These are phyloP conservation scores for Dorcus hopei DNA, from an alignment of 2,888 invertebrate genomes.

Conservation along the genomic window DNA sequence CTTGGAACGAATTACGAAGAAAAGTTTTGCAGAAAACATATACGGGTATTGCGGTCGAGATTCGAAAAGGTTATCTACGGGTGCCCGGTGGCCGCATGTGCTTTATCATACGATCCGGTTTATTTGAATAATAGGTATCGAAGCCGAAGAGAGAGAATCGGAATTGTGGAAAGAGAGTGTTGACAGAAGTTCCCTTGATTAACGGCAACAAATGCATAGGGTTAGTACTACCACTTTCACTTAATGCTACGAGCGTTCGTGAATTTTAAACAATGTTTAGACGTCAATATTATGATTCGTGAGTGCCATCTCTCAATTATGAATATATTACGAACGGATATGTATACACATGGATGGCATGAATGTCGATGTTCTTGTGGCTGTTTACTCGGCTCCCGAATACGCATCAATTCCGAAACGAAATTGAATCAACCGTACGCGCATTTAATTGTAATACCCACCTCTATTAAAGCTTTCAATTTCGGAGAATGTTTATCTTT, in stretches of 20 bases:
- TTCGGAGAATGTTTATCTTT: conserved; percentile 49
- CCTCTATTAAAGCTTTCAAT: conserved; percentile 49
- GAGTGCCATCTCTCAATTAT: conserved; percentile 42
- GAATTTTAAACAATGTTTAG: conserved; percentile 47
- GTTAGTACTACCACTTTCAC: conserved; percentile 48
- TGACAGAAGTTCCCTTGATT: conserved; percentile 14
- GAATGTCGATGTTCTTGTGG: conserved; percentile 29
- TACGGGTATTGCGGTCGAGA: no score
- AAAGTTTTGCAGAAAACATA: no score
- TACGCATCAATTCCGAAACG: conserved; percentile 43
- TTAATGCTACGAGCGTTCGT: conserved; percentile 45
- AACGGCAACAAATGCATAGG: conserved; percentile 18
- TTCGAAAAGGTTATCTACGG: no score
- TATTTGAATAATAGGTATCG: no score
- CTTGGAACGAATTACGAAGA: no score
- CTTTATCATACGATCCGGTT: no score
- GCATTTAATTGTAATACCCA: conserved; percentile 48
- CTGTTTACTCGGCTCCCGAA: conserved; percentile 41
- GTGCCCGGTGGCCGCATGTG: no score
- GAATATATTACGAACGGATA: conserved; percentile 45
- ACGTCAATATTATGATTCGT: conserved; percentile 50
- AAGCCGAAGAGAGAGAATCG: no score
- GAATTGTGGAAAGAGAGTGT: background rate
- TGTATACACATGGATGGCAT: conserved; percentile 27
- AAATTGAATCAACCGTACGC: conserved; percentile 46